phyloP scores from a whole-genome alignment of 2,113 vertebrate species.

The Lynx canadensis region DNA sequence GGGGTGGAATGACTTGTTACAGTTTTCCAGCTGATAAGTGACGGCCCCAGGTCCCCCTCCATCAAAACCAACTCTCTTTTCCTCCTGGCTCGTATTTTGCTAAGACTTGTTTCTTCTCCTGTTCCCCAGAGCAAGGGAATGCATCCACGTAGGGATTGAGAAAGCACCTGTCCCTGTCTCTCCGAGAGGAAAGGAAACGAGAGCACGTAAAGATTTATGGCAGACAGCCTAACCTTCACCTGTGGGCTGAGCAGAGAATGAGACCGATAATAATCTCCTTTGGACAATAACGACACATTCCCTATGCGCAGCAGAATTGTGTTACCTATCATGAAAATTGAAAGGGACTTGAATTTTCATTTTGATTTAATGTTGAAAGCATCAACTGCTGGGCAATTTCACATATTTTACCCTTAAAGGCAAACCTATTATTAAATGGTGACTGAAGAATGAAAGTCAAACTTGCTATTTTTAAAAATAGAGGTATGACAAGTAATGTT shows the following conservation, averaged over 20 bases:
- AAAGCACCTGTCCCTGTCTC: background rate
- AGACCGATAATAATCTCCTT: background rate
- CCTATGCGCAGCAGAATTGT: background rate
- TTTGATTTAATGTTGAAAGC: constrained; percentile 33
- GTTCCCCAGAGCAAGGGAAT: background rate
- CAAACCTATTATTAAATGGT: background rate
- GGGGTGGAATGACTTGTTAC: background rate
- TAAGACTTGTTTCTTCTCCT: background rate
- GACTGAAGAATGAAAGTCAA: constrained; percentile 16
- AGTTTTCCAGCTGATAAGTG: background rate
- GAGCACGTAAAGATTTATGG: background rate
- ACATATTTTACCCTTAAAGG: constrained; percentile 23
- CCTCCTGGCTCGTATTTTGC: background rate
- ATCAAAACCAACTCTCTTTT: background rate
- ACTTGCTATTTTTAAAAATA: background rate
- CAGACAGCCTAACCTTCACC: background rate
- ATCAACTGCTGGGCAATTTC: background rate
- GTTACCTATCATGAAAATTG: background rate
- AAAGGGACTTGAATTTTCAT: background rate
- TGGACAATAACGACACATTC: background rate
- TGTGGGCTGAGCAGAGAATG: background rate
- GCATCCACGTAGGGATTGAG: background rate
- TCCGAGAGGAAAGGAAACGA: background rate
- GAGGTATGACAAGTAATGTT: background rate
- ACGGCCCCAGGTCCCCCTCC: background rate